Evolutionary conservation across 2,797 vertebrate species (phyloP).

Genomic region (Melanogrammus aeglefinus): DNA sequence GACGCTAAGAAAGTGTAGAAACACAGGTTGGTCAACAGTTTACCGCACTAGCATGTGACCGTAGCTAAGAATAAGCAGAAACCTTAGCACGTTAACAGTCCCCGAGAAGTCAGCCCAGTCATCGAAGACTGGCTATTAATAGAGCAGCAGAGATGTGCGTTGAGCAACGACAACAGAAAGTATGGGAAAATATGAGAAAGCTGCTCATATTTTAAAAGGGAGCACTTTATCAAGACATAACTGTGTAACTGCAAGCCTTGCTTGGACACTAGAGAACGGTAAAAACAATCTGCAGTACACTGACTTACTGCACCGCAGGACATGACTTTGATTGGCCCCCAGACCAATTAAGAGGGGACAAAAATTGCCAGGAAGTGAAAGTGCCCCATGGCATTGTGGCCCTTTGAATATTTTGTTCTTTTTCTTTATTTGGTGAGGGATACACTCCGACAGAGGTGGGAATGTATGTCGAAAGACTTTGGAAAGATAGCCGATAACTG

Average conservation of each 20-base stretch:
- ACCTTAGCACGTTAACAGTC: constrained; percentile 71
- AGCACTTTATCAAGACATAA: constrained; percentile 25
- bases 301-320: neutral
- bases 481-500: neutral
- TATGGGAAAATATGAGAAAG: constrained; percentile 13
- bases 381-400: too few species aligned
- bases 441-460: neutral
- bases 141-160: constrained; percentile 57
- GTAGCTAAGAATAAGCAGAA: constrained; percentile 75
- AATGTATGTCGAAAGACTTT: neutral
- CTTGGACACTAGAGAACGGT: neutral
- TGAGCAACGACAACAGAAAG: constrained; percentile 62
- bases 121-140: constrained; percentile 71
- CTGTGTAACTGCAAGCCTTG: neutral
- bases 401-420: neutral
- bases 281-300: neutral
- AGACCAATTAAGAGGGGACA: constrained; percentile 40
- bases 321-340: constrained; percentile 30
- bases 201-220: constrained; percentile 8
- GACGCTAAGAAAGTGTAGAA: constrained; percentile 51
- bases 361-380: too few species aligned
- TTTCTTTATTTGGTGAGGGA: neutral
- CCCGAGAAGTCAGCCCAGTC: constrained; percentile 60
- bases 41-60: constrained; percentile 65
- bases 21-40: constrained; percentile 71